Evolutionary conservation across 2,797 vertebrate genomes (phyloP), one percentile per base, ranked within the genome.

Genomic region (Diplodus sargus): DNA sequence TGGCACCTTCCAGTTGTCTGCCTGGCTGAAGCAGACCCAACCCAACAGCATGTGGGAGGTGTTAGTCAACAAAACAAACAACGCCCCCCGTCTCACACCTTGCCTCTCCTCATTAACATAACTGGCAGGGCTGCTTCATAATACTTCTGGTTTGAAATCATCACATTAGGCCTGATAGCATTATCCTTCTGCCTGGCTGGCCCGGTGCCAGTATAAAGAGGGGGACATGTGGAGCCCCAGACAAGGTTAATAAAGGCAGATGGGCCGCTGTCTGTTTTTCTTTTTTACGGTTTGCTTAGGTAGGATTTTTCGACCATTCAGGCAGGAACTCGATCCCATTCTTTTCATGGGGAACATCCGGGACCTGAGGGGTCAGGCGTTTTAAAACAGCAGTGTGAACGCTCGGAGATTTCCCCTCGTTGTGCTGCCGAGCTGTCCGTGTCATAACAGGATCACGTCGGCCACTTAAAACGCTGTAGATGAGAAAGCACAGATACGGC

Each of bases 161-260:
- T 90, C 85, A 70, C 88, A 87, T 91, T 86, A 89, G 74, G 77
- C 64, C 82, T 79, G 83, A 87, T 88, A 82, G 83, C 79, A 79
- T 86, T 85, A 85, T 80, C 87, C 88, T 77, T 78, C 86, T 89
- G 87, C 75, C 80, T 74, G 78, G 76, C 84, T 88, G 90, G 89
- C 75, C 70, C 65, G 0, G 53, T 70, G 88, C 87, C 92, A 91
- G 81, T 17, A 28, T 76, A 64, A 85, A 89, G 64, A 80, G 75
- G 65, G 74, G 74, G 83, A 87, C 79, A 77, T 18, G 62, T 49
- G 81, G 74, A 71, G 83, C 88, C 73, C 63, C 83, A 79, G 89
- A 87, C 89, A 89, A 92, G 90, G 92, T 90, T 91, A 91, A 90
- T 89, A 89, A 86, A 91, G 68, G 85, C 86, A 89, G 81, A 87